Evolutionary conservation across 2,113 vertebrate species (phyloP).

Genomic region (Xiphophorus maculatus): DNA sequence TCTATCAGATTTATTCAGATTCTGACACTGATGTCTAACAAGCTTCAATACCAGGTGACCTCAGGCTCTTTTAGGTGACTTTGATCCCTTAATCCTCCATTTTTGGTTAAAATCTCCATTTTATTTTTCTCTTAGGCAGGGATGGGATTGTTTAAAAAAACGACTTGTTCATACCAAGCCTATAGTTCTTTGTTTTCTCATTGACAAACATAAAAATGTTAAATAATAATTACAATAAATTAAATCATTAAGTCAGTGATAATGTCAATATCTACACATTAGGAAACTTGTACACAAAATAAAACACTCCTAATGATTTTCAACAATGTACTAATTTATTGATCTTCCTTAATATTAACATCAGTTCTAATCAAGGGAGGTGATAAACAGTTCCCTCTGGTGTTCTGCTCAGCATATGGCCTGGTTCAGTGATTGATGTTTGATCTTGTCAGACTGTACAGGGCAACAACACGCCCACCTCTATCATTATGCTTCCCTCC

Average conservation of each 20-base stretch:
- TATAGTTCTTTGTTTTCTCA: no score
- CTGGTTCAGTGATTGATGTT: conserved; percentile 35
- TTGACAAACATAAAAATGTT: no score
- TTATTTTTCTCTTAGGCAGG: no score
- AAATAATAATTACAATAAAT: background rate
- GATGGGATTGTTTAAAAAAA: no score
- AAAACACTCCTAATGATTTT: conserved; percentile 4
- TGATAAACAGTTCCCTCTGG: conserved; percentile 4
- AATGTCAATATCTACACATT: background rate
- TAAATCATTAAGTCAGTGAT: background rate
- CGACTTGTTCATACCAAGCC: no score
- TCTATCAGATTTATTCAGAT: no score
- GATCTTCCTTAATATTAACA: conserved; percentile 4
- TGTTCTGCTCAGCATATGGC: conserved; percentile 25
- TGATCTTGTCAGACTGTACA: conserved; percentile 34
- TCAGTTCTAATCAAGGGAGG: conserved; percentile 2
- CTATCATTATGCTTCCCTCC: conserved; percentile 52
- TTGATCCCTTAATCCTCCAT: no score
- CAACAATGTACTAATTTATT: conserved; percentile 1
- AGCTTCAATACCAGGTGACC: no score
- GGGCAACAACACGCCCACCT: conserved; percentile 43
- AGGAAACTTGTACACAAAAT: background rate
- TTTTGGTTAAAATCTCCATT: no score
- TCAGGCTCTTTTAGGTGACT: no score
- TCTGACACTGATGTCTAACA: no score